Percentiles rank a stretch among this genome's conserved stretches.
Conservation (phyloP, 2,888 invertebrate genomes). For the Zygogramma bicolorata region DNA sequence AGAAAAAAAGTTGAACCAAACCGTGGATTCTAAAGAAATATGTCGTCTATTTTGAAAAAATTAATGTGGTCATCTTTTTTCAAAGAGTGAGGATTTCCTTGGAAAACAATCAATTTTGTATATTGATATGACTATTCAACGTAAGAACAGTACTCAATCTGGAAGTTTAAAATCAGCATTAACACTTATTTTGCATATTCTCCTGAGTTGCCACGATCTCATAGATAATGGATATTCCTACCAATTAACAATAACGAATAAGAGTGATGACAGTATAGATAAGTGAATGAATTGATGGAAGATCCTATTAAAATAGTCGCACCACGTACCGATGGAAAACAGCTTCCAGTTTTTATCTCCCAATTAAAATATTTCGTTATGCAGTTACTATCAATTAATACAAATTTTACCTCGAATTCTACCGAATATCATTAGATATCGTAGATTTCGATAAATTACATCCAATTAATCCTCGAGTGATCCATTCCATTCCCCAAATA, state of each 20-base stretch:
- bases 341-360: neutral
- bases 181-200: no score
- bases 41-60: no score
- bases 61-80: no score
- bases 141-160: no score
- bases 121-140: no score
- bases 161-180: no score
- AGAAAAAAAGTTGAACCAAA: no score
- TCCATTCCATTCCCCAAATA: neutral
- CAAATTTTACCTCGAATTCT: neutral
- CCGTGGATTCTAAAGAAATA: no score
- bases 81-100: no score
- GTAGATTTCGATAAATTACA: neutral
- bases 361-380: constrained; percentile 3
- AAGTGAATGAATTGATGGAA: neutral
- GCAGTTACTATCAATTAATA: neutral
- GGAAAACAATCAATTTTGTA: no score
- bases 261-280: neutral
- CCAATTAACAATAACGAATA: neutral
- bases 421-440: neutral
- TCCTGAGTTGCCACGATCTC: neutral
- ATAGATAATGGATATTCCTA: neutral
- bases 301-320: neutral
- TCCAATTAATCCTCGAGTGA: neutral
- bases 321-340: neutral